Evolutionary conservation across 2,888 invertebrate genomes (phyloP).

Genomic region (Neocrepidodera transversa): DNA sequence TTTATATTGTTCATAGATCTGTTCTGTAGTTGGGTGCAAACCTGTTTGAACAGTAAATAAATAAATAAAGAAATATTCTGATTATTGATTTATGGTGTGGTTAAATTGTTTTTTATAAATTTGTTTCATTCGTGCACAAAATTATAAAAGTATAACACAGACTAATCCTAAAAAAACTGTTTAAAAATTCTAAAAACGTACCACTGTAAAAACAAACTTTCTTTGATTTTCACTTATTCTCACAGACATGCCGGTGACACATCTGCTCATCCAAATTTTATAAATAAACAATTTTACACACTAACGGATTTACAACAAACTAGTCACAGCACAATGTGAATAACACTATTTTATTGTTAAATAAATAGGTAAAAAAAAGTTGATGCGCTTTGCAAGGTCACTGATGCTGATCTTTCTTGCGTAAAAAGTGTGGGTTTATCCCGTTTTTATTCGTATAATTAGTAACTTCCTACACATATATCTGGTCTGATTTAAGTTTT

Average conservation of each 20-base stretch:
- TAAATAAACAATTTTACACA: neutral
- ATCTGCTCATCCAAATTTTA: neutral
- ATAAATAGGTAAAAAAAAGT: slow-evolving; percentile 28
- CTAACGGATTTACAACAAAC: neutral
- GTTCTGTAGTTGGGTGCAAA: too few species aligned
- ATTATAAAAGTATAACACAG: too few species aligned
- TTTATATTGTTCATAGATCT: too few species aligned
- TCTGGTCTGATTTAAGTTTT: neutral
- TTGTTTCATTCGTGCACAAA: too few species aligned
- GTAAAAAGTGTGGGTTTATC: slow-evolving; percentile 30
- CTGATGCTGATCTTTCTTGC: slow-evolving; percentile 30
- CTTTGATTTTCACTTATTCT: neutral
- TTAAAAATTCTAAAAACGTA: slow-evolving; percentile 3
- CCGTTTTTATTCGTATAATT: slow-evolving; percentile 14
- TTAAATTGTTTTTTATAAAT: too few species aligned
- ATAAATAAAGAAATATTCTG: too few species aligned
- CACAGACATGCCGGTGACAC: neutral
- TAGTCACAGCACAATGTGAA: slow-evolving; percentile 1
- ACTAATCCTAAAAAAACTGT: too few species aligned
- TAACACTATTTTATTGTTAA: slow-evolving; percentile 22
- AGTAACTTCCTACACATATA: neutral
- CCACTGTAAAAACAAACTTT: slow-evolving; percentile 1
- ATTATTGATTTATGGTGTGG: too few species aligned
- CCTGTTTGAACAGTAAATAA: too few species aligned
- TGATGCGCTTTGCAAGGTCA: slow-evolving; percentile 36